Evolutionary conservation across 1,140 invertebrate genomes (phyloP).

Genomic region (Conus ventricosus): DNA sequence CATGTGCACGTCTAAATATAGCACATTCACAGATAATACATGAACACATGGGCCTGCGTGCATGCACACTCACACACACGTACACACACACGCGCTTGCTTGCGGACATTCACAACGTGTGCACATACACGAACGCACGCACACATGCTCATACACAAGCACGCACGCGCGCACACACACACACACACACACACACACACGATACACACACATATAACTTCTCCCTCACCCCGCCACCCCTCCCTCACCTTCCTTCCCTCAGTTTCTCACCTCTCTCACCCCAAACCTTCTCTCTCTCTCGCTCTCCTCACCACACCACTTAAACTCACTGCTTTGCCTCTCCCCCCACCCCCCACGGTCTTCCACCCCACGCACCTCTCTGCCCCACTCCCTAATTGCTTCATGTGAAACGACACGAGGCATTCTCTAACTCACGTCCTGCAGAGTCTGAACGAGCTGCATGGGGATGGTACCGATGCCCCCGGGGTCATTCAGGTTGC

Average conservation of each 20-base stretch:
- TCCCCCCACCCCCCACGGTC: too few relatives aligned
- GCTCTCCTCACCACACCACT: too few relatives aligned
- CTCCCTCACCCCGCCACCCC: not conserved
- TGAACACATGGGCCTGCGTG: not conserved
- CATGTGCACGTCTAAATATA: not conserved
- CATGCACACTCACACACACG: not conserved
- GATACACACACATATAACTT: not conserved
- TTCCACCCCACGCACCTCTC: too few relatives aligned
- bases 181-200: conserved; percentile 5
- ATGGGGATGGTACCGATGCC: not conserved
- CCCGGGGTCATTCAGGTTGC: not conserved
- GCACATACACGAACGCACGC: not conserved
- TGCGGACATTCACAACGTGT: not conserved
- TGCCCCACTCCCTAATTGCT: too few relatives aligned
- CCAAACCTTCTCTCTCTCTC: too few relatives aligned
- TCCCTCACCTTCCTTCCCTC: too few relatives aligned
- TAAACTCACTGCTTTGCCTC: too few relatives aligned
- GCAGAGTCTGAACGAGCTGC: not conserved
- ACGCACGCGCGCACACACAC: not conserved
- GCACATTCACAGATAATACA: not conserved
- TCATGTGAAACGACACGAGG: too few relatives aligned
- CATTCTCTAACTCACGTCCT: not conserved
- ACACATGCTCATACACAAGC: not conserved
- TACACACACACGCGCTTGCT: too few relatives aligned
- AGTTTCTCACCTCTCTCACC: too few relatives aligned